These are phyloP conservation scores for Sebastes miniatus DNA, from an alignment of 2,797 vertebrate genomes.

Conservation along the genomic window DNA sequence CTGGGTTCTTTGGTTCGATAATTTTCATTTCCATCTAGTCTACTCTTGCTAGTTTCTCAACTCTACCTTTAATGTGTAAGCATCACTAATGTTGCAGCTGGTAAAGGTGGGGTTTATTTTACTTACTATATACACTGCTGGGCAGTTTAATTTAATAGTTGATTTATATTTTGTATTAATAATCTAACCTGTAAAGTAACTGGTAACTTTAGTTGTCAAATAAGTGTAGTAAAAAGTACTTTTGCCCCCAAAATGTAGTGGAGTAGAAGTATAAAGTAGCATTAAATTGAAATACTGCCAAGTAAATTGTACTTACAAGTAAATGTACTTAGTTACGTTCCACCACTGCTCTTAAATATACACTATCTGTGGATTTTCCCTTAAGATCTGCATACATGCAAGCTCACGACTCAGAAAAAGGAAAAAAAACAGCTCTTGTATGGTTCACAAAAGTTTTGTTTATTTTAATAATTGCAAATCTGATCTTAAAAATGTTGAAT, in stretches of 20 bases:
- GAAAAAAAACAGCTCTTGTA: background rate
- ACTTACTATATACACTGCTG: too few relatives aligned
- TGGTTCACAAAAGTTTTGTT: slow-evolving; percentile 72
- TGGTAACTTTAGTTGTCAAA: background rate
- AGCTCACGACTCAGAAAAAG: background rate
- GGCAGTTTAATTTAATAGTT: too few relatives aligned
- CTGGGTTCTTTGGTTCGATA: too few relatives aligned
- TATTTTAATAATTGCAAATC: slow-evolving; percentile 76
- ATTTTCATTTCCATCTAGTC: too few relatives aligned
- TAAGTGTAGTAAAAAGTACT: background rate
- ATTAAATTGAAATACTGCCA: background rate
- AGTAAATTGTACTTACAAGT: background rate
- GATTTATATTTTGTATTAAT: too few relatives aligned
- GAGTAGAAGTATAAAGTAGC: background rate
- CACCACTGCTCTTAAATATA: background rate
- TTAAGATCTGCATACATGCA: background rate
- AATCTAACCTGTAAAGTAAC: too few relatives aligned
- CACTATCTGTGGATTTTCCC: background rate
- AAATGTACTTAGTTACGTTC: background rate
- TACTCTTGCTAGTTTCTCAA: too few relatives aligned
- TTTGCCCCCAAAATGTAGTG: background rate
- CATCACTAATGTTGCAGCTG: too few relatives aligned
- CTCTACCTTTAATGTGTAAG: too few relatives aligned
- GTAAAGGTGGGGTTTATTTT: too few relatives aligned
- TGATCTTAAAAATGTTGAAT: slow-evolving; percentile 74